Evolutionary conservation across 2,113 vertebrate species (phyloP).

Genomic region (Pelecanoides urinatrix): DNA sequence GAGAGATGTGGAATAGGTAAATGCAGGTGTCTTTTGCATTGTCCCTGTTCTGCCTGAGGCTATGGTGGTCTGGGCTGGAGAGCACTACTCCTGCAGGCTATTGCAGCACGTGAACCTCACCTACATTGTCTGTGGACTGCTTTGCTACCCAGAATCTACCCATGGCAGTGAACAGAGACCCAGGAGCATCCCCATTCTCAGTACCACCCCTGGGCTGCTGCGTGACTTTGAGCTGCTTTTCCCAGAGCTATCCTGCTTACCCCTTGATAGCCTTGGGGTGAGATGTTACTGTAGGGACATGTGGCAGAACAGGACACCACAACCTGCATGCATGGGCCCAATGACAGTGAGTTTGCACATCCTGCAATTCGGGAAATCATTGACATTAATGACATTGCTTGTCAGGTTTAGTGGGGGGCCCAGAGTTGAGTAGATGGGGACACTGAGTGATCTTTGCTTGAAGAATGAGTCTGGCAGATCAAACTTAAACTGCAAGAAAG

Average conservation of each 20-base stretch:
- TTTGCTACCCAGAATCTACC: background rate
- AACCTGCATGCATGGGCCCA: background rate
- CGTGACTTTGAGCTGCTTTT: background rate
- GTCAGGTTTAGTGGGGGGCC: background rate
- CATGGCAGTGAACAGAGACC: accelerated
- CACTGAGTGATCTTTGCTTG: background rate
- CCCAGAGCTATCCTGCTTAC: background rate
- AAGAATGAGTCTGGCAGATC: background rate
- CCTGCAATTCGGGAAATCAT: background rate
- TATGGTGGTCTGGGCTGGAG: background rate
- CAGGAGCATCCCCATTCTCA: background rate
- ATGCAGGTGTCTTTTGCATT: background rate
- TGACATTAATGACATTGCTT: background rate
- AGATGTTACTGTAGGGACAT: background rate
- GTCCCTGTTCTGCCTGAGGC: background rate
- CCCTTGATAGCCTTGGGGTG: background rate
- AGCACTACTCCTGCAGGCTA: background rate
- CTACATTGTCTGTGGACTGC: accelerated
- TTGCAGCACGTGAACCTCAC: background rate
- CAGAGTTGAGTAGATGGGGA: background rate
- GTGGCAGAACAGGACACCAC: background rate
- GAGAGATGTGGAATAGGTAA: background rate
- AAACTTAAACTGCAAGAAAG: background rate
- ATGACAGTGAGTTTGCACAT: background rate
- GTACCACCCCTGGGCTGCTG: background rate